A percentile compares a stretch with the other conserved stretches of the same genome.
phyloP scores from a whole-genome alignment of 2,797 vertebrate genomes.

The Yasuhikotakia modesta region DNA sequence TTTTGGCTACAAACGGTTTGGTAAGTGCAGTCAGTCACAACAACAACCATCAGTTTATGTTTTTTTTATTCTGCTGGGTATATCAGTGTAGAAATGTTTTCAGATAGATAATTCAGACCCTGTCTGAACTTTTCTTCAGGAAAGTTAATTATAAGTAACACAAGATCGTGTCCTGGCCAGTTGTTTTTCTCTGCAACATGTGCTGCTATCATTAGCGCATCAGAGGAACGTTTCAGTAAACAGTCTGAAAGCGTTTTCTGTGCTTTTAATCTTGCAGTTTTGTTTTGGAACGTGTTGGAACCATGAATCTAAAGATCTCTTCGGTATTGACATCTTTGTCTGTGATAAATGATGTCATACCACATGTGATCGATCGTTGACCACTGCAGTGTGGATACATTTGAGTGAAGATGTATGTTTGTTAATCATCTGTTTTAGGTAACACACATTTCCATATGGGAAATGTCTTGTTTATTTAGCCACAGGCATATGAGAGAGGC shows the following conservation, averaged over 20 bases:
- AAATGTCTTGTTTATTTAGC: background rate
- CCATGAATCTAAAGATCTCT: background rate
- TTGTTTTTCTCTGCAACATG: constrained; percentile 39
- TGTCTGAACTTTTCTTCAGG: constrained; percentile 6
- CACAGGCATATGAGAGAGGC: background rate
- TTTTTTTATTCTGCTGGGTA: constrained; percentile 5
- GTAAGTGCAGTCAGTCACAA: constrained; percentile 80
- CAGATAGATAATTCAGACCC: constrained; percentile 12
- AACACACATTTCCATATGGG: background rate
- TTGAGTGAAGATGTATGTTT: background rate
- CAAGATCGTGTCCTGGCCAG: constrained; percentile 33
- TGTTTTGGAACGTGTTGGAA: constrained; percentile 5
- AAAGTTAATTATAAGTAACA: constrained; percentile 40
- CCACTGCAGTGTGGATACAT: background rate
- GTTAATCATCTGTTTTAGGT: background rate
- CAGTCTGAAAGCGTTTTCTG: constrained; percentile 3
- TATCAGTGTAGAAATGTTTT: background rate
- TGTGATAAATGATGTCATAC: background rate
- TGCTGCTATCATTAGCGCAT: constrained; percentile 50
- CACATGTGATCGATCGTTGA: background rate
- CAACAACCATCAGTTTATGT: constrained; percentile 10
- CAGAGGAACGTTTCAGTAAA: constrained; percentile 28
- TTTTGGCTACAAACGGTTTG: constrained; percentile 98
- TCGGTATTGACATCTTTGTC: too few relatives aligned
- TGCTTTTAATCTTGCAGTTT: background rate